These are phyloP conservation scores for Panthera uncia DNA, from an alignment of 2,113 vertebrate genomes.

Conservation along the genomic window DNA sequence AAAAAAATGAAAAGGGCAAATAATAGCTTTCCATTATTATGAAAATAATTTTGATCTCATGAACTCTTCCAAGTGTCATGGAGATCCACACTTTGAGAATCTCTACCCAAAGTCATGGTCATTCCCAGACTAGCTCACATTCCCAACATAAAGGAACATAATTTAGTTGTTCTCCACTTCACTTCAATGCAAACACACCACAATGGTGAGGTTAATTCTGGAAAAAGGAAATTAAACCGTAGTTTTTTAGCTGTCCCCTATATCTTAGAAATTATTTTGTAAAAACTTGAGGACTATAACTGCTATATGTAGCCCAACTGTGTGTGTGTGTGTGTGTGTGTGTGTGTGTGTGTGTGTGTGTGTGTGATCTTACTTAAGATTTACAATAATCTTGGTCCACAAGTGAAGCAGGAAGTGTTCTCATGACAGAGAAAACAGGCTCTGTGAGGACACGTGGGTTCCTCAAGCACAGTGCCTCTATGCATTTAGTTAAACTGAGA, in stretches of 20 bases:
- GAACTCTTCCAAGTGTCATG: neutral
- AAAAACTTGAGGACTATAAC: neutral
- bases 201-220: neutral
- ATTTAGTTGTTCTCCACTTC: neutral
- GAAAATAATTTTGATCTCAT: neutral
- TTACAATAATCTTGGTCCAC: neutral
- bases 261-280: neutral
- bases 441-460: neutral
- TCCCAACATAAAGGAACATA: neutral
- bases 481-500: neutral
- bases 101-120: neutral
- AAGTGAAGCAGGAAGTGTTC: neutral
- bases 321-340: no score
- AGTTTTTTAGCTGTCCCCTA: neutral
- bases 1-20: constrained; percentile 1
- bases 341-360: no score
- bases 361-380: neutral
- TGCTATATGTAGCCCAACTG: neutral
- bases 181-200: neutral
- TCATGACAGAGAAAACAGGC: neutral
- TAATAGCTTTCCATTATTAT: neutral
- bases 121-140: neutral
- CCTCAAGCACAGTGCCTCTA: neutral
- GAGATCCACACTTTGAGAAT: neutral
- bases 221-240: neutral